These are phyloP conservation scores for Invenusta paracnida DNA, from an alignment of 2,888 invertebrate genomes.

Conservation along the genomic window DNA sequence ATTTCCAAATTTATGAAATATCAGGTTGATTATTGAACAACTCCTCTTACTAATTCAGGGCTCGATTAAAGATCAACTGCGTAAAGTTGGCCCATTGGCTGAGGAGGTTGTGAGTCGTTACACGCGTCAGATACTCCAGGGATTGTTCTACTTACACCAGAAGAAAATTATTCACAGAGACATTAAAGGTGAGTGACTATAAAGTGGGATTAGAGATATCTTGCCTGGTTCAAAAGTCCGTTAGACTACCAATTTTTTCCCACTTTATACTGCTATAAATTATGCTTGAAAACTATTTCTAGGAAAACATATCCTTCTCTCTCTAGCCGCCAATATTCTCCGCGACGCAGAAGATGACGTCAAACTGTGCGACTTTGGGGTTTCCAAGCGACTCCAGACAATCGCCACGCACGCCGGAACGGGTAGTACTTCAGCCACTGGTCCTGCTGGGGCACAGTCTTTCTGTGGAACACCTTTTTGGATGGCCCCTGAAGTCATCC, in stretches of 20 bases:
- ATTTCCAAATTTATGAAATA: no score
- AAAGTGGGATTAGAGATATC: no score
- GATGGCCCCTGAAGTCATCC: conserved; percentile 61
- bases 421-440: conserved; percentile 54
- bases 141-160: conserved; percentile 59
- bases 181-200: conserved; percentile 63
- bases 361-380: conserved; percentile 62
- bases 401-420: no score
- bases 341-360: conserved; percentile 61
- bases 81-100: conserved; percentile 59
- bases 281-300: no score
- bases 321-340: conserved; percentile 61
- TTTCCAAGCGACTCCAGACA: no score
- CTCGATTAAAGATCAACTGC: conserved; percentile 61
- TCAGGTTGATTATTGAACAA: no score
- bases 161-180: conserved; percentile 62
- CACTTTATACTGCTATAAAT: no score
- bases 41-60: conserved; percentile 52
- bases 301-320: no score
- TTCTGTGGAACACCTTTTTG: conserved; percentile 60
- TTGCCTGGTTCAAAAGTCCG: no score
- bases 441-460: conserved; percentile 52
- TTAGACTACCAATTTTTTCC: no score
- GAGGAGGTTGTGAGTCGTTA: conserved; percentile 58
- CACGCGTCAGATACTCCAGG: conserved; percentile 61